phyloP scores from a whole-genome alignment of 2,797 vertebrate genomes.

The Pipistrellus nathusii region DNA sequence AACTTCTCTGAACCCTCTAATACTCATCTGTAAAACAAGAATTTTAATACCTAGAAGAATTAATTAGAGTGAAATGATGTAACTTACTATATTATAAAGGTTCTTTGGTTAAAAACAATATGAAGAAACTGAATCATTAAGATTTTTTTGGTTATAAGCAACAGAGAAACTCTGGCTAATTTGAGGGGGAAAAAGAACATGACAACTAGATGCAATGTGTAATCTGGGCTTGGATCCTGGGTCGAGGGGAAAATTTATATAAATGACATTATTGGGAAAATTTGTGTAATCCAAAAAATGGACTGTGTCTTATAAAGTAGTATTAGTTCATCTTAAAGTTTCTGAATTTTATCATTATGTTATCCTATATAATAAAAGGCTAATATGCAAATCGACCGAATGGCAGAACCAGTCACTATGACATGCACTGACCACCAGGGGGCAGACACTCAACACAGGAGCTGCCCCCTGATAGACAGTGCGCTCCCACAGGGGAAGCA shows the following conservation, averaged over 20 bases:
- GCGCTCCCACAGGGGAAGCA: too few relatives aligned
- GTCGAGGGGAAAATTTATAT: not conserved
- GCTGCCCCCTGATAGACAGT: too few relatives aligned
- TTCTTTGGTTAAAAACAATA: slow-evolving; percentile 30
- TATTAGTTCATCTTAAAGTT: not conserved
- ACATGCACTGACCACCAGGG: too few relatives aligned
- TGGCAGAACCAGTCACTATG: too few relatives aligned
- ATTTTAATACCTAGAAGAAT: slow-evolving; percentile 31
- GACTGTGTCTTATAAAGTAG: not conserved
- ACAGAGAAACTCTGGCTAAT: slow-evolving; percentile 35
- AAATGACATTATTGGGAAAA: not conserved
- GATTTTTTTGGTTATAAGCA: slow-evolving; percentile 9
- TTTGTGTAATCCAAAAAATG: not conserved
- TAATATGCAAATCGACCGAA: too few relatives aligned
- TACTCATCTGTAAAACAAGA: not conserved
- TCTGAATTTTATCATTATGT: slow-evolving; percentile 12
- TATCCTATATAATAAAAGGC: not conserved
- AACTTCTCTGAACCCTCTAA: not conserved
- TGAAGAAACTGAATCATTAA: not conserved
- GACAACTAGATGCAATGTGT: not conserved
- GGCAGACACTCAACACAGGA: too few relatives aligned
- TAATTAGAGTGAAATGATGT: not conserved
- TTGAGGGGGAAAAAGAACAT: not conserved
- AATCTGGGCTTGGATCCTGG: not conserved
- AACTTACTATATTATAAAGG: not conserved